Evolutionary conservation across 2,113 vertebrate species (phyloP).

Genomic region (Zosterops lateralis): DNA sequence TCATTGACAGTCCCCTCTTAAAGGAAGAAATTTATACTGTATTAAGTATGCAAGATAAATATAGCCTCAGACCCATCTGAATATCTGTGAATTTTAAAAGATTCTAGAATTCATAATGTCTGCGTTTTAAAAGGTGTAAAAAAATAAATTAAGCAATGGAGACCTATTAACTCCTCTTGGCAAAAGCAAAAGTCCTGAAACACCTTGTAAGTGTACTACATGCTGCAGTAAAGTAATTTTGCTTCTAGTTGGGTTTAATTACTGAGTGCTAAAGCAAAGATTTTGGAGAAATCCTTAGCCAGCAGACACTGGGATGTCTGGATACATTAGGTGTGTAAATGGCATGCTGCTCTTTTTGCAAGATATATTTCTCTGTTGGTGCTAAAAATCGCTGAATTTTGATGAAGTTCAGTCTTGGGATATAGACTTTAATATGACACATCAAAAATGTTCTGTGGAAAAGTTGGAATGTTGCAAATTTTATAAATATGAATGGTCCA

Average conservation of each 20-base stretch:
- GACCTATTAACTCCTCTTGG: background rate
- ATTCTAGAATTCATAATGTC: background rate
- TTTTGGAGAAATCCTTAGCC: background rate
- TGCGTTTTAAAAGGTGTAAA: background rate
- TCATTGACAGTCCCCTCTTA: background rate
- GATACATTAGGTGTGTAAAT: background rate
- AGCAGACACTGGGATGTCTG: background rate
- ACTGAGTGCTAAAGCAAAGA: background rate
- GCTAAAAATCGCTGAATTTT: background rate
- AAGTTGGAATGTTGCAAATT: background rate
- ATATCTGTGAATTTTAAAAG: background rate
- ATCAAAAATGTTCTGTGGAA: background rate
- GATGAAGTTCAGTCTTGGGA: background rate
- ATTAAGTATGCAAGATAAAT: background rate
- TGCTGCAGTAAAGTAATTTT: background rate
- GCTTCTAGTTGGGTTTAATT: background rate
- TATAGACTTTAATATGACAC: background rate
- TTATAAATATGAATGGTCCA: background rate
- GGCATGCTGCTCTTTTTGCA: background rate
- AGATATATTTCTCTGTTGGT: background rate
- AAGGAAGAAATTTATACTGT: background rate
- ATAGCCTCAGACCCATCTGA: background rate
- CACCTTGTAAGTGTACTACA: background rate
- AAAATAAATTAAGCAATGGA: background rate
- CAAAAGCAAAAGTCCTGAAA: background rate